These are phyloP conservation scores for Acrobeloides nanus DNA, from an alignment of 2,888 invertebrate species.

Conservation along the genomic window DNA sequence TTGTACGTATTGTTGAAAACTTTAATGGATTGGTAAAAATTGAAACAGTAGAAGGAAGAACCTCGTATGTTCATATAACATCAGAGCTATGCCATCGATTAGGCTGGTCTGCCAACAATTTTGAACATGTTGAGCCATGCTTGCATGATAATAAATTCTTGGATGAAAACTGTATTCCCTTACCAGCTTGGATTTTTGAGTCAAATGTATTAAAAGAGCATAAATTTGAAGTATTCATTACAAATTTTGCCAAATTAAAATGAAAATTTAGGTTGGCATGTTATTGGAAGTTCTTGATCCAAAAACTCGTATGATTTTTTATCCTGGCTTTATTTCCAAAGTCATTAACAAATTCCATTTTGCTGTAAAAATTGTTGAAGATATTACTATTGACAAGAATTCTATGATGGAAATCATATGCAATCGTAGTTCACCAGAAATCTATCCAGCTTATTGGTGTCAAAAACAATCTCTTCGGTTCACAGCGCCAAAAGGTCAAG, in stretches of 20 bases:
- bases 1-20: slow-evolving; percentile 13
- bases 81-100: slow-evolving; percentile 18
- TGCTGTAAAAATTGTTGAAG: too few relatives aligned
- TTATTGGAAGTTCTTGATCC: slow-evolving; percentile 18
- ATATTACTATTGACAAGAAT: too few relatives aligned
- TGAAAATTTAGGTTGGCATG: slow-evolving; percentile 12
- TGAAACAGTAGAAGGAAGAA: not conserved
- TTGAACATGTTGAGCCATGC: not conserved
- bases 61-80: slow-evolving; percentile 9
- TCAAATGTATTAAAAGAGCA: slow-evolving; percentile 7
- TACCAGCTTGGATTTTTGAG: slow-evolving; percentile 5
- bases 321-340: slow-evolving; percentile 15
- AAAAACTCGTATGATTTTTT: slow-evolving; percentile 8
- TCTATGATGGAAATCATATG: not conserved
- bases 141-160: not conserved
- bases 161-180: not conserved
- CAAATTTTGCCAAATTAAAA: too few relatives aligned
- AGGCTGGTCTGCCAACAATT: slow-evolving; percentile 13
- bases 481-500: not conserved
- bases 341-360: slow-evolving; percentile 17
- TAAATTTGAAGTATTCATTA: slow-evolving; percentile 16
- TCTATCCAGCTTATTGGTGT: not conserved
- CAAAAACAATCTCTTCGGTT: not conserved
- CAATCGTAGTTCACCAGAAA: not conserved
- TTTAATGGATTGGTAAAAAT: slow-evolving; percentile 13